A percentile compares a stretch with the other conserved stretches of the same genome.
phyloP scores from a whole-genome alignment of 2,113 vertebrate genomes.

The Campylomormyrus numenius region DNA sequence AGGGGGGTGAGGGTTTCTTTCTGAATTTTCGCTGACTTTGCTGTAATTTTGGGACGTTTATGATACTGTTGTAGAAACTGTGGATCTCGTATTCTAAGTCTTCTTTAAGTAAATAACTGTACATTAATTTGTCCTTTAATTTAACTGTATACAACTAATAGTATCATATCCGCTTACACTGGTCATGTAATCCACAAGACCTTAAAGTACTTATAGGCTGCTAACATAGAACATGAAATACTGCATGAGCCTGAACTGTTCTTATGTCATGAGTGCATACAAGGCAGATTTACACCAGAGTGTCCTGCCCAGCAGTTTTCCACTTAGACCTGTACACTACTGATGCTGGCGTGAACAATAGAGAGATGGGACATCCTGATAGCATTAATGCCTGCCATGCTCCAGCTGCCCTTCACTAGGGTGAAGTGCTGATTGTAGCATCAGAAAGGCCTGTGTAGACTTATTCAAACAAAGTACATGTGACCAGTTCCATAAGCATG shows the following conservation, averaged over 20 bases:
- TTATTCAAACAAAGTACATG: constrained; percentile 49
- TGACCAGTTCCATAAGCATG: constrained; percentile 31
- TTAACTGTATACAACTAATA: no score
- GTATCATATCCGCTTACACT: no score
- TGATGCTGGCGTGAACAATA: not conserved
- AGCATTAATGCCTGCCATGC: not conserved
- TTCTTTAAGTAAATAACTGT: no score
- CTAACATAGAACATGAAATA: not conserved
- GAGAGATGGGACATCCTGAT: constrained; percentile 28
- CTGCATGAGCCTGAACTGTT: not conserved
- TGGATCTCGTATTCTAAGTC: no score
- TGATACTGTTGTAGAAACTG: no score
- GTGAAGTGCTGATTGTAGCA: constrained; percentile 57
- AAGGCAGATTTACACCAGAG: not conserved
- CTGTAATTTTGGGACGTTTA: no score
- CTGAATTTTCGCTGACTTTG: no score
- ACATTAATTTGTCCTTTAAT: no score
- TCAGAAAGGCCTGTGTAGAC: constrained; percentile 52
- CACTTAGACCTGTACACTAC: not conserved
- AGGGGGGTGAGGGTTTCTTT: no score
- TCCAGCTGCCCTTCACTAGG: not conserved
- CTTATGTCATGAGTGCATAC: not conserved
- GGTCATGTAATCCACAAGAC: not conserved
- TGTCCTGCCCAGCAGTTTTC: not conserved
- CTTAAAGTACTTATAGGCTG: not conserved